Evolutionary conservation across 2,797 vertebrate genomes (phyloP).

Genomic region (Sebastes itinus): DNA sequence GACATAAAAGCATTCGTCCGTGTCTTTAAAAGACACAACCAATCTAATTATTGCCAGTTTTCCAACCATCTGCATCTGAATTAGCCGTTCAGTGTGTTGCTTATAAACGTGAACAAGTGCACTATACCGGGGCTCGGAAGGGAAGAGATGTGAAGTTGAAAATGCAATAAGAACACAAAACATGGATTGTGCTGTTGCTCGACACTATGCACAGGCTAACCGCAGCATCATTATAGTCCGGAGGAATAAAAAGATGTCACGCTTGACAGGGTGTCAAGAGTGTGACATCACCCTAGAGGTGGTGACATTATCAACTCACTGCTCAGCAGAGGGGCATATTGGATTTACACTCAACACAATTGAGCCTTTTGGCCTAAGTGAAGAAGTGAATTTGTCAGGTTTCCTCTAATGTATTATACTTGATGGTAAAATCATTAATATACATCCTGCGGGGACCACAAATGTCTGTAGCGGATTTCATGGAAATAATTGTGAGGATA

Average conservation of each 20-base stretch:
- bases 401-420: not conserved
- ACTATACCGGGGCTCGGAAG: not conserved
- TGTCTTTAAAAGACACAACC: slow-evolving; percentile 34
- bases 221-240: not conserved
- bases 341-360: not conserved
- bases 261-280: not conserved
- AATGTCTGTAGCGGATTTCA: not conserved
- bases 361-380: not conserved
- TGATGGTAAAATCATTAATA: not conserved
- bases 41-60: slow-evolving; percentile 34
- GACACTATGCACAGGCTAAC: not conserved
- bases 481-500: not conserved
- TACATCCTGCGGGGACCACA: not conserved
- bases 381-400: not conserved
- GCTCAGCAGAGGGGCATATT: not conserved
- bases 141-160: not conserved
- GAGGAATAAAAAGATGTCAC: not conserved
- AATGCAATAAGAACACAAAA: not conserved
- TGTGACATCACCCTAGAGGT: not conserved
- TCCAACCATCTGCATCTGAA: slow-evolving; percentile 15
- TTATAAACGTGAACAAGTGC: slow-evolving; percentile 1
- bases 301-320: not conserved
- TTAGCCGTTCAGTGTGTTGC: not conserved
- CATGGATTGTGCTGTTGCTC: not conserved
- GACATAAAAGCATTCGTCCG: slow-evolving; percentile 35